Conservation (phyloP, 1,140 invertebrate genomes). For the Mesaphorura yosii region DNA sequence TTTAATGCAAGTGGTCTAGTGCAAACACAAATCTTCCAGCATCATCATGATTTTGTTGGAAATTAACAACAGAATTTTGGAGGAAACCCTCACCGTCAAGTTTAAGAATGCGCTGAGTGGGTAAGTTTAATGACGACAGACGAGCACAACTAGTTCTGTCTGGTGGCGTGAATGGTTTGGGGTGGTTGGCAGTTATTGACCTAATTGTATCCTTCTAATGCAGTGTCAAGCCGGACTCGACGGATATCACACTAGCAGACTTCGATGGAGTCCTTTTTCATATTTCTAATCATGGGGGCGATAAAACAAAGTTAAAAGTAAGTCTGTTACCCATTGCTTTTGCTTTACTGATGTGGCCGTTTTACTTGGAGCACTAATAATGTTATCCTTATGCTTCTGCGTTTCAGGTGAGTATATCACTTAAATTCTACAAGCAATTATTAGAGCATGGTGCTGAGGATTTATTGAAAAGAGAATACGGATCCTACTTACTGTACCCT, state of each 20-base stretch:
- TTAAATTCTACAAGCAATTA: constrained; percentile 98
- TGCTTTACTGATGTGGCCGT: too few species aligned
- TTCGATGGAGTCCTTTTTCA: constrained; percentile 98
- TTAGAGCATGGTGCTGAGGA: constrained; percentile 97
- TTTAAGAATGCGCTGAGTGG: constrained; percentile 87
- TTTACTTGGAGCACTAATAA: too few species aligned
- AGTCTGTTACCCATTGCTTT: constrained; percentile 43
- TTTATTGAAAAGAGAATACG: constrained; percentile 85
- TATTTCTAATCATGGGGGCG: constrained; percentile 89
- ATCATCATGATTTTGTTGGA: constrained; percentile 99
- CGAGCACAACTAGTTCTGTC: too few species aligned
- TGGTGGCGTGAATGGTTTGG: too few species aligned
- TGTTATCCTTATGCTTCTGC: too few species aligned
- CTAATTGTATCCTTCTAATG: constrained; percentile 7
- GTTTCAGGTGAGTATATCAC: constrained; percentile 81
- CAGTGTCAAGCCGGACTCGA: constrained; percentile 87
- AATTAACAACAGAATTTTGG: constrained; percentile 95
- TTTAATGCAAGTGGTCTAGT: too few species aligned
- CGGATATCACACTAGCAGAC: constrained; percentile 87
- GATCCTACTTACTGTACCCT: constrained; percentile 54
- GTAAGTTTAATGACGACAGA: constrained; percentile 53
- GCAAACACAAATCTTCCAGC: too few species aligned
- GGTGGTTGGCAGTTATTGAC: constrained; percentile 1
- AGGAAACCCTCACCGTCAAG: constrained; percentile 87
- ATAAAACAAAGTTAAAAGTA: constrained; percentile 94